These are phyloP conservation scores for Hydrotaea diabolus DNA, from an alignment of 2,888 invertebrate genomes.

Conservation along the genomic window DNA sequence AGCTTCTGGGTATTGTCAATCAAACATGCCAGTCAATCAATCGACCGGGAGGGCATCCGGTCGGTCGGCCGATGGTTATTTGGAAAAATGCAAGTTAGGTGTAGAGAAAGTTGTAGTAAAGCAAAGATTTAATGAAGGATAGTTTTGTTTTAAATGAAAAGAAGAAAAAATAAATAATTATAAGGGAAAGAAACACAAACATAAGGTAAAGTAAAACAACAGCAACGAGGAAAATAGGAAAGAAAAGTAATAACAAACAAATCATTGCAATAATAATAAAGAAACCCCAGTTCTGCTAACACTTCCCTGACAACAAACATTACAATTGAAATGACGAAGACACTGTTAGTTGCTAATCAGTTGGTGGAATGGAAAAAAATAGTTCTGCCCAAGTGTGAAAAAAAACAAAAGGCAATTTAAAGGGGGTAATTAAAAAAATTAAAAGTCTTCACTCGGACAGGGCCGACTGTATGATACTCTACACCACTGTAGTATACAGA, in stretches of 20 bases:
- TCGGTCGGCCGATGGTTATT: too few relatives aligned
- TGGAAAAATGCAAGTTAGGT: not conserved
- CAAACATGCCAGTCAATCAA: not conserved
- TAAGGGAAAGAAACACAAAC: slow-evolving; percentile 50
- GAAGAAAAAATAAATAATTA: slow-evolving; percentile 55
- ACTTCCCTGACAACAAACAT: slow-evolving; percentile 18
- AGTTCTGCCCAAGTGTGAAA: too few relatives aligned
- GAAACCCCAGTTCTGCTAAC: slow-evolving; percentile 32
- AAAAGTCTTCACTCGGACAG: too few relatives aligned
- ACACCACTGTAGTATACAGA: too few relatives aligned
- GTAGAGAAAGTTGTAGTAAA: slow-evolving; percentile 32
- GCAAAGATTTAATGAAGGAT: slow-evolving; percentile 29
- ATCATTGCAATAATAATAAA: not conserved
- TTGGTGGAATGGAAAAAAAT: too few relatives aligned
- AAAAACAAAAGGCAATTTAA: too few relatives aligned
- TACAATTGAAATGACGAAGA: too few relatives aligned
- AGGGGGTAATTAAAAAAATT: too few relatives aligned
- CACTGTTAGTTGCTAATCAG: too few relatives aligned
- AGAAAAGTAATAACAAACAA: not conserved
- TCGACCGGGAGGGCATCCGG: too few relatives aligned
- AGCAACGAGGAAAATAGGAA: slow-evolving; percentile 24
- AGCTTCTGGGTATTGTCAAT: not conserved
- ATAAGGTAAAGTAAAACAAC: slow-evolving; percentile 40
- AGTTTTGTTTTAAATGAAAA: slow-evolving; percentile 36
- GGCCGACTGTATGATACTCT: too few relatives aligned